Base-by-base conservation (phyloP, 2,888 invertebrate genomes). In the Drepana falcataria region DNA sequence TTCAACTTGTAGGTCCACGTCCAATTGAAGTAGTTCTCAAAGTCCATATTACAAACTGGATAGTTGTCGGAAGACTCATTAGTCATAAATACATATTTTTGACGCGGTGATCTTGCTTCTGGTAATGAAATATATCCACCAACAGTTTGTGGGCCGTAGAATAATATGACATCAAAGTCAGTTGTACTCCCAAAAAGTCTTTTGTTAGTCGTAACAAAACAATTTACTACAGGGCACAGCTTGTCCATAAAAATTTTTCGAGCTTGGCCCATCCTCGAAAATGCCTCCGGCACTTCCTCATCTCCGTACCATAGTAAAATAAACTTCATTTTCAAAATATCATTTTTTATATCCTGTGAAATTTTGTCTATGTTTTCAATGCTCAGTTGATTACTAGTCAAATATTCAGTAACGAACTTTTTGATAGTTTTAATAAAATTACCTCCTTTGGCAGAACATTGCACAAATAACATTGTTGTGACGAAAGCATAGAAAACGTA, bases 1-100 rank as follows among this genome's bases (percentile, higher is more conserved):
- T 79, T 68, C 2, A 78, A 53, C 56, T 61, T 77, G 53, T 74
- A 84, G 0, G 82, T 80, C 83, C 81, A 83, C 1, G 83, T 81
- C 73, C 81, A 79, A 54, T 83, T 83, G 49, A 83, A 85, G 37
- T 65, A 76, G 4, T 65, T 65, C 35, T 84, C 63, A 2, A 70
- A 71, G 41, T 52, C 62, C 2, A 64, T 56, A 0, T 73, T 58
- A 49, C 76, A 77, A 0, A 74, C 59, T 0, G 80, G 79, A 55
- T 79, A 81, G 48, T 81, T 69, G 6, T 75, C 75, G 1, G 81
- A 60, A 0, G 85, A 82, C 63, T 84, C 83, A 48, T 75, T 74
- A 2, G 65, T 72, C 0, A 71, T 73, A 55, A 79, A 83, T 0
- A 79, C 73, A 48, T 75, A 86, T 57, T 76, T 81, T 52, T 85